Evolutionary conservation across 2,888 invertebrate species (phyloP), one percentile per base, ranked within the genome.

Genomic region (Napeogenes sylphis): DNA sequence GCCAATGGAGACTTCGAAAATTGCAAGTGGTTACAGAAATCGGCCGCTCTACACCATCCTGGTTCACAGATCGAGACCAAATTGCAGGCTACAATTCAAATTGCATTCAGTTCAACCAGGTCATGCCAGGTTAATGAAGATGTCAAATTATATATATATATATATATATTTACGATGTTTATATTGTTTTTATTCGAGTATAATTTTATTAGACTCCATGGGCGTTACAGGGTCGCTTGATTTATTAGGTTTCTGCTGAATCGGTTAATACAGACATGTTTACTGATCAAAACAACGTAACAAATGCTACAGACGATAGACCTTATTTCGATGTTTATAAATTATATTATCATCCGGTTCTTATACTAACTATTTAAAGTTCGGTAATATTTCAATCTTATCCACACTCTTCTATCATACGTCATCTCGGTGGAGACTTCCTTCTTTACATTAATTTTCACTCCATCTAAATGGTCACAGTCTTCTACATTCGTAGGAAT

Each of bases 111-210:
- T 42, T 42, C 42, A 38, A 4, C 8, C 8, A 42, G 42, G 42
- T 42, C 42, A 42, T 42, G 10, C 10, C 3, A 42, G 42, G 42
- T 42, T 87, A 87, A 90, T 90, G 85, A 89, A 90, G 89, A 88
- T 84, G 84, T 90, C 87, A 85, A 84, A 78, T 76, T 79, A 82
- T 86, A 82, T 81, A 76, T 75, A 69, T 75, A 69, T 76, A 83
- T 82, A 81, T 80, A 80, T 77, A 84, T 81, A 80, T 75, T 84
- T 83, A 83, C 79, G 76, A 78, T 82, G 77, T 80, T 82, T 82
- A 83, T 83, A 87, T 88, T 87, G 87, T 88, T 86, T 87, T 85
- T 90, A 85, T 87, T 83, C 80, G 82, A 82, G 77, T 77, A 81
- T 85, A 82, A 84, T 86, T 84, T 84, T 82, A 84, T 83, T 78